These are phyloP conservation scores for Enhydra lutris DNA, from an alignment of 2,113 vertebrate genomes.

Conservation along the genomic window DNA sequence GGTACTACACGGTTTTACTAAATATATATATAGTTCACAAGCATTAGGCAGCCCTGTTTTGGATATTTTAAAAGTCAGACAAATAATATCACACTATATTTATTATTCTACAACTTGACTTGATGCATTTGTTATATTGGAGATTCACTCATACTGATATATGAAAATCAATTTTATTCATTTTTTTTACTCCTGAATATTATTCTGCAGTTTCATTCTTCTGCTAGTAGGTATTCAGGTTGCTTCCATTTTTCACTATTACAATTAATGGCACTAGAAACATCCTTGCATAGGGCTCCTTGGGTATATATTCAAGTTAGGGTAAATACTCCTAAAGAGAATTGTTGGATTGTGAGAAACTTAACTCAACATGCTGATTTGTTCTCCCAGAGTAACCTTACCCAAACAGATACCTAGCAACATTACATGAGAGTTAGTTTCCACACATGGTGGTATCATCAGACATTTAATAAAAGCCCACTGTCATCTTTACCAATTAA, in stretches of 20 bases:
- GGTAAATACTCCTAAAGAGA: neutral
- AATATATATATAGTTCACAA: neutral
- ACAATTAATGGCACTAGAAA: neutral
- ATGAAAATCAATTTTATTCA: neutral
- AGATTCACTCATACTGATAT: neutral
- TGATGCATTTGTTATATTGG: neutral
- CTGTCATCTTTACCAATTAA: neutral
- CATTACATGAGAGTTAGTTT: neutral
- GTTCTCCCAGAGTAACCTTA: neutral
- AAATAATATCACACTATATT: neutral
- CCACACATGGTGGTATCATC: neutral
- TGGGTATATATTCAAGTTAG: neutral
- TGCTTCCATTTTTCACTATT: constrained; percentile 19
- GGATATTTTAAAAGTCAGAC: neutral
- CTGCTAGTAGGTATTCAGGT: neutral
- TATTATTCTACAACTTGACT: neutral
- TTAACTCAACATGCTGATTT: neutral
- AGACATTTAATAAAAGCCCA: neutral
- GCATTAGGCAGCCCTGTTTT: neutral
- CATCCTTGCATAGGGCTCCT: neutral
- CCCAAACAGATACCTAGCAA: neutral
- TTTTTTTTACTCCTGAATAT: neutral
- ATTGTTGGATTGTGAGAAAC: neutral
- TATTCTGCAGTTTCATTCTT: constrained; percentile 16
- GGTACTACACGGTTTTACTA: neutral